A percentile compares a stretch with the other conserved stretches of the same genome.
Conservation (phyloP, 2,888 invertebrate genomes). For the Strigamia transsilvanica region DNA sequence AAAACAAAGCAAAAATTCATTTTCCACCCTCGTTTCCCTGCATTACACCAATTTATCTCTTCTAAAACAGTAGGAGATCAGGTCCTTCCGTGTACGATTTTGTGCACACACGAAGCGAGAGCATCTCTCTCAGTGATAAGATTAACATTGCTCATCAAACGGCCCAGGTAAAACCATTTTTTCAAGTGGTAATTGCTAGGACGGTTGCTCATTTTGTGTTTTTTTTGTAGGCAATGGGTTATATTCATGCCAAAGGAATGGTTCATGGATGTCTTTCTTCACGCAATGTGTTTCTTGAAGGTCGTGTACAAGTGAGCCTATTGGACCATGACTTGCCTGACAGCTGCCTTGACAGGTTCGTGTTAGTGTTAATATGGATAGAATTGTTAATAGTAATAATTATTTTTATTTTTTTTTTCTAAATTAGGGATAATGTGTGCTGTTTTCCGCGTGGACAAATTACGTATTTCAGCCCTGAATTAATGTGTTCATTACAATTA, state of each 20-base stretch:
- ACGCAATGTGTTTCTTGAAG: conserved; percentile 64
- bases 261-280: conserved; percentile 64
- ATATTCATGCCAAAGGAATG: conserved; percentile 66
- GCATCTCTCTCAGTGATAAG: conserved; percentile 60
- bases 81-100: conserved; percentile 62
- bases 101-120: conserved; percentile 61
- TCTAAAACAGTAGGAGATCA: conserved; percentile 59
- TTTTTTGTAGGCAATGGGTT: conserved; percentile 63
- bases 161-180: conserved; percentile 60
- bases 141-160: conserved; percentile 62
- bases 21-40: neutral
- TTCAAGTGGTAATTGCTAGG: neutral
- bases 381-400: neutral
- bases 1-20: conserved; percentile 1
- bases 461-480: conserved; percentile 61
- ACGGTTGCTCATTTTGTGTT: too few relatives aligned
- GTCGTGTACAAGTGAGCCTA: conserved; percentile 64
- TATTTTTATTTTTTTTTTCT: neutral
- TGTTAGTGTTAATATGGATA: neutral
- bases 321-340: conserved; percentile 64
- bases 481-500: conserved; percentile 59
- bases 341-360: conserved; percentile 60
- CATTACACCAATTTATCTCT: neutral
- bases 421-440: conserved; percentile 60
- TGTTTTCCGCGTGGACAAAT: conserved; percentile 63